Percentiles rank a stretch among this genome's conserved stretches.
These are phyloP conservation scores for Parazoanthus atlanticus DNA, from an alignment of 92 coral and sea anemone species.

Conservation along the genomic window DNA sequence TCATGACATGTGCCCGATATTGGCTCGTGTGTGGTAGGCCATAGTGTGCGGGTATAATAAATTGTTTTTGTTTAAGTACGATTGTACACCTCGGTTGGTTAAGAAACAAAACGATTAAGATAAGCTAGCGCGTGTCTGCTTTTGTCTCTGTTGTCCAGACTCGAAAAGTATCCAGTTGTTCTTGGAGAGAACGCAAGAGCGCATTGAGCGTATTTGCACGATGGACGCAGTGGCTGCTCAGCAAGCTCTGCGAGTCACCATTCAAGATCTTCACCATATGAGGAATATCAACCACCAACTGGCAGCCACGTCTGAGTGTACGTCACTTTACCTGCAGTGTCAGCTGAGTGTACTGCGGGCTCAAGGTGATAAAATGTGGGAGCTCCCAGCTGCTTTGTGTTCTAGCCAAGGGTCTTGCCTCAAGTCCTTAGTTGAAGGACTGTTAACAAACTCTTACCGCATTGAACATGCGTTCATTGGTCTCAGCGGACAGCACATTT, in stretches of 20 bases:
- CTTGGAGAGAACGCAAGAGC: constrained; percentile 68
- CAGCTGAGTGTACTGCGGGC: constrained; percentile 81
- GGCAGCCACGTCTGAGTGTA: constrained; percentile 78
- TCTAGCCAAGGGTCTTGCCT: constrained; percentile 79
- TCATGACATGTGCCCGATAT: no score
- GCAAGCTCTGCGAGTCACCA: constrained; percentile 67
- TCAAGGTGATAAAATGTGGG: constrained; percentile 84
- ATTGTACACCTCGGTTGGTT: no score
- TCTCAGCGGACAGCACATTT: constrained; percentile 77
- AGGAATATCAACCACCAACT: constrained; percentile 71
- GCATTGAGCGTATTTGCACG: constrained; percentile 54
- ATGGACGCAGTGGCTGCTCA: constrained; percentile 61
- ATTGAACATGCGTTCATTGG: constrained; percentile 83
- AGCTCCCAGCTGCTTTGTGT: constrained; percentile 81
- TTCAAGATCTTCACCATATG: constrained; percentile 81
- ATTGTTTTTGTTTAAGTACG: no score
- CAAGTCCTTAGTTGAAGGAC: constrained; percentile 69
- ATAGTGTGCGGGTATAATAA: no score
- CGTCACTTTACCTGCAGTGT: constrained; percentile 80
- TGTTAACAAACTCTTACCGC: constrained; percentile 80
- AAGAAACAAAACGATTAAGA: no score
- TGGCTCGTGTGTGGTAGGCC: no score
- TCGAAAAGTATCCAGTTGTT: constrained; percentile 54
- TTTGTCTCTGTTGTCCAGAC: constrained; percentile 23
- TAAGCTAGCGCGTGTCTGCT: not conserved